These are phyloP conservation scores for Brenthis daphne DNA, from an alignment of 2,888 invertebrate genomes.

Conservation along the genomic window DNA sequence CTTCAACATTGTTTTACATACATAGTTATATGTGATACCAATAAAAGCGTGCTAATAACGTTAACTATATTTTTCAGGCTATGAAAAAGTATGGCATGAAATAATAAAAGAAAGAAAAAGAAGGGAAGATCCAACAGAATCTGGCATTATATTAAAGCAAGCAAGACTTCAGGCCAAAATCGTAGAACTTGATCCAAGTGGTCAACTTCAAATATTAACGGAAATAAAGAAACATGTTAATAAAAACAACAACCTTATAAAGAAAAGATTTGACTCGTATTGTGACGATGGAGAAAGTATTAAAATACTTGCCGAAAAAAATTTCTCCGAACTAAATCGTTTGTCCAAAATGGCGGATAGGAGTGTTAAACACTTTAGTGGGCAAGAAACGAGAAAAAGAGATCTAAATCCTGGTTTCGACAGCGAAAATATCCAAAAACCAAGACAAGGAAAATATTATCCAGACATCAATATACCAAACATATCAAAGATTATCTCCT, in stretches of 20 bases:
- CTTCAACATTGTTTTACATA: background rate
- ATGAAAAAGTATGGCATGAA: conserved; percentile 85
- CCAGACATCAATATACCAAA: conserved; percentile 69
- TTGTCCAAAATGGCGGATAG: conserved; percentile 75
- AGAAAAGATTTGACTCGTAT: conserved; percentile 61
- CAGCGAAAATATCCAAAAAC: conserved; percentile 66
- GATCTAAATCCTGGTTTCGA: conserved; percentile 72
- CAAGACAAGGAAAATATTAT: conserved; percentile 50
- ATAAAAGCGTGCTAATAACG: background rate
- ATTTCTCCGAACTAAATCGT: conserved; percentile 71
- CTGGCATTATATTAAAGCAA: conserved; percentile 40
- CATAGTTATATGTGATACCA: background rate
- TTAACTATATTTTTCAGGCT: conserved; percentile 66
- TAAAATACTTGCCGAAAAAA: conserved; percentile 69
- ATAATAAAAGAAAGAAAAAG: conserved; percentile 84
- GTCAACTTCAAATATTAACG: conserved; percentile 67
- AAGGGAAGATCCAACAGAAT: conserved; percentile 66
- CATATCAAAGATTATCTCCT: conserved; percentile 68
- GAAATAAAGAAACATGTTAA: conserved; percentile 73
- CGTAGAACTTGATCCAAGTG: conserved; percentile 56
- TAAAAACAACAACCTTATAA: conserved; percentile 75
- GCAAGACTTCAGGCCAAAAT: conserved; percentile 42
- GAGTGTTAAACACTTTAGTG: conserved; percentile 70
- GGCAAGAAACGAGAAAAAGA: conserved; percentile 61
- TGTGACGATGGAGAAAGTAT: conserved; percentile 60